phyloP scores from a whole-genome alignment of 2,888 invertebrate species.

The Campoletis raptor region DNA sequence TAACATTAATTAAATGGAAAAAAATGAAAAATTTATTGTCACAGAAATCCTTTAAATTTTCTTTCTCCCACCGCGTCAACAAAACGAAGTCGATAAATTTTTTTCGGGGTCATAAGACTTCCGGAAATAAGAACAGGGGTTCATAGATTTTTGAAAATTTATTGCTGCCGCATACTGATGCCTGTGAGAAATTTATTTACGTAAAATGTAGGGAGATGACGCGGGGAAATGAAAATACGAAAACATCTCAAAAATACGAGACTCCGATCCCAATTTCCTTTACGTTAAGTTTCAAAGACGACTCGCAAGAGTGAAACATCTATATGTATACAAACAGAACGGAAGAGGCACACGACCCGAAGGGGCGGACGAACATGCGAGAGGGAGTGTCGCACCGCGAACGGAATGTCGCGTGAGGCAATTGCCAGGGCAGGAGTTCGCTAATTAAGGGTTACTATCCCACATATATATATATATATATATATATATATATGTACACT shows the following conservation, averaged over 20 bases:
- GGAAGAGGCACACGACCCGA: constrained; percentile 54
- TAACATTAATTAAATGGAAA: no score
- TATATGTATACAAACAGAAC: not conserved
- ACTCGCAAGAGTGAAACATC: constrained; percentile 43
- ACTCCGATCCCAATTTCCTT: constrained; percentile 36
- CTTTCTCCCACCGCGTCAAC: not conserved
- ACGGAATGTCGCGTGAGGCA: constrained; percentile 76
- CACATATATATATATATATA: constrained; percentile 14
- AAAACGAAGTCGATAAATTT: constrained; percentile 7
- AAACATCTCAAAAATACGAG: constrained; percentile 27
- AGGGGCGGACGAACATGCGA: constrained; percentile 65
- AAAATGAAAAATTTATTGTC: not conserved
- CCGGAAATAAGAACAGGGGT: constrained; percentile 7
- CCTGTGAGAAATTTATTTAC: constrained; percentile 31
- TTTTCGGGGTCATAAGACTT: not conserved
- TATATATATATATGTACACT: constrained; percentile 1
- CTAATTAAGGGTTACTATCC: constrained; percentile 80
- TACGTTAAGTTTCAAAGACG: not conserved
- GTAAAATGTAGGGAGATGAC: not conserved
- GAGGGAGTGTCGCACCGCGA: constrained; percentile 68
- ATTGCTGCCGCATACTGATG: constrained; percentile 24
- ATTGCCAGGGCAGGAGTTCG: constrained; percentile 78
- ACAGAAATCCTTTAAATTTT: not conserved
- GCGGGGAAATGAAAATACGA: constrained; percentile 34
- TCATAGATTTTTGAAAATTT: constrained; percentile 48